These are phyloP conservation scores for Lepidocolaptes lacrymiger DNA, from an alignment of 2,797 vertebrate genomes.

Conservation along the genomic window DNA sequence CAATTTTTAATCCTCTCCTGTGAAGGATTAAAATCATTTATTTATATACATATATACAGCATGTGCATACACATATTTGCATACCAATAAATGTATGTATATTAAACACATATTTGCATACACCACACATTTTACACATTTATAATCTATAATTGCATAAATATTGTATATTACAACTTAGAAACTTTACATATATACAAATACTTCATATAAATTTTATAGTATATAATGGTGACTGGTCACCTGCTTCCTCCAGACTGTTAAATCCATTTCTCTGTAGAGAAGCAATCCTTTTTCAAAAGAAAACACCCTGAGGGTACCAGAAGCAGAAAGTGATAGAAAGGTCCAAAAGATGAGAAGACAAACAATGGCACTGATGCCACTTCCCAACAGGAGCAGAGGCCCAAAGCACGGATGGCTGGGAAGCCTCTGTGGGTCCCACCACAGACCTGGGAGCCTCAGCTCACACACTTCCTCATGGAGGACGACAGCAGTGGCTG, in stretches of 20 bases:
- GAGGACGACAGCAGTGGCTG: accelerated
- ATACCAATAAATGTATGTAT: not conserved
- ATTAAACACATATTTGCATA: not conserved
- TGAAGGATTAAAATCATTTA: not conserved
- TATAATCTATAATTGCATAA: not conserved
- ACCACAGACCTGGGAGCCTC: not conserved
- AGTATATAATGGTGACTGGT: not conserved
- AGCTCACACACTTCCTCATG: accelerated
- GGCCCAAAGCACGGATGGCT: not conserved
- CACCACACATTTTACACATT: not conserved
- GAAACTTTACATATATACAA: not conserved
- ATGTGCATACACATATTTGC: not conserved
- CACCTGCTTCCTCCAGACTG: not conserved
- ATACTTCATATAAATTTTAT: not conserved
- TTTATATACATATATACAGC: not conserved
- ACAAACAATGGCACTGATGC: accelerated
- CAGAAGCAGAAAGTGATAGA: not conserved
- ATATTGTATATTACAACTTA: not conserved
- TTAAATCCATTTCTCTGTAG: not conserved
- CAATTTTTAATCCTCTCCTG: not conserved
- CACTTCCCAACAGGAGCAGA: not conserved
- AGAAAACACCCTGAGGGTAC: not conserved
- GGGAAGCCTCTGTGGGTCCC: accelerated
- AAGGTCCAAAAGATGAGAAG: not conserved
- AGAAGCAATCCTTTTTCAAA: not conserved